Evolutionary conservation across 2,113 vertebrate genomes (phyloP).

Genomic region (Thamnophis sirtalis): DNA sequence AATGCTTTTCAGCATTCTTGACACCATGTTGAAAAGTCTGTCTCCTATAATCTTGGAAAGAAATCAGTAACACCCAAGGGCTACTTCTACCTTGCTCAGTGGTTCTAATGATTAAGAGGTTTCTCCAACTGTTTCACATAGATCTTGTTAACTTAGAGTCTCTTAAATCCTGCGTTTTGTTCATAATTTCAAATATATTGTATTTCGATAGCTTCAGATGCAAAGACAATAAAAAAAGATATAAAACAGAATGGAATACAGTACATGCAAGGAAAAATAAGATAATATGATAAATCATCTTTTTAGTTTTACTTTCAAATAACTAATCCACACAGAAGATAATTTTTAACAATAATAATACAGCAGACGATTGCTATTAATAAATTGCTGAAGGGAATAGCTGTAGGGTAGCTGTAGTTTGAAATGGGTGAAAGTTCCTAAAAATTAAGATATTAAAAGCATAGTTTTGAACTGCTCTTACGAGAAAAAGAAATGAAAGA

Average conservation of each 20-base stretch:
- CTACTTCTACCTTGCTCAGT: background rate
- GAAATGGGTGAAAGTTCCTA: background rate
- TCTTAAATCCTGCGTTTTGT: background rate
- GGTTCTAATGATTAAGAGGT: background rate
- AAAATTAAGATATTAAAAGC: background rate
- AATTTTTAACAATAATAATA: background rate
- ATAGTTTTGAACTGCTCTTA: background rate
- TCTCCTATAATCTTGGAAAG: background rate
- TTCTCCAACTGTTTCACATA: background rate
- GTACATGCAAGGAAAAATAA: background rate
- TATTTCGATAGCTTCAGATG: background rate
- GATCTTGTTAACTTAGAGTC: background rate
- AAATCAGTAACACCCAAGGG: background rate
- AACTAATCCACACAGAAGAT: background rate
- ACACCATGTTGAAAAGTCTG: background rate
- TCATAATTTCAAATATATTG: background rate
- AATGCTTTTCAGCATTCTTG: background rate
- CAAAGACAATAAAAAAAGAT: background rate
- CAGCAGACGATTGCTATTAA: background rate
- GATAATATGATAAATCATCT: background rate
- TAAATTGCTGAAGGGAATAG: background rate
- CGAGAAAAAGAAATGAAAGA: background rate
- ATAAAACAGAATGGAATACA: background rate
- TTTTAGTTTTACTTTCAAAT: background rate
- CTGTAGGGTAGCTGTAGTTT: background rate